phyloP scores from a whole-genome alignment of 2,113 vertebrate species.

The Regulus satrapa region DNA sequence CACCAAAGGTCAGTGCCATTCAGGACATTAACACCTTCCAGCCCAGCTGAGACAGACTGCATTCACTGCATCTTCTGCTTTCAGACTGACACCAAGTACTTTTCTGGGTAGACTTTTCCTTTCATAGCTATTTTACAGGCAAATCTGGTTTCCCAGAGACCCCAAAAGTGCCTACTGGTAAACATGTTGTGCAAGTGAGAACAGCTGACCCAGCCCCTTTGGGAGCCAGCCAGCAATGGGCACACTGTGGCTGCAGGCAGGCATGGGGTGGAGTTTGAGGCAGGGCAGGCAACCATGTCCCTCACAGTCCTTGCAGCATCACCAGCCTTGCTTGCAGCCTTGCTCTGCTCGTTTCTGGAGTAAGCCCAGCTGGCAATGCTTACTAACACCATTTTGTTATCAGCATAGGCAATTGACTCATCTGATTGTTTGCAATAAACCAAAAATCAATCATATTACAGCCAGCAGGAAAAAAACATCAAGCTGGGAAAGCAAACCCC shows the following conservation, averaged over 20 bases:
- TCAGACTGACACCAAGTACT: not conserved
- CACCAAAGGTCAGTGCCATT: not conserved
- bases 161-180: not conserved
- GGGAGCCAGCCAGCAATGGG: not conserved
- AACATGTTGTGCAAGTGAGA: constrained; percentile 24
- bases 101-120: not conserved
- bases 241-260: constrained; percentile 3
- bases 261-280: not conserved
- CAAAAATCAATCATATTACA: not conserved
- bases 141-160: not conserved
- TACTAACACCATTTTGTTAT: not conserved
- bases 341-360: not conserved
- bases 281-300: not conserved
- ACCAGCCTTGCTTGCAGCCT: not conserved
- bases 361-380: not conserved
- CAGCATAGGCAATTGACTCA: not conserved
- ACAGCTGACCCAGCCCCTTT: constrained; percentile 34
- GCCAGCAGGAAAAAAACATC: not conserved
- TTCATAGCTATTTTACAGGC: not conserved
- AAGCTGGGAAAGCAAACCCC: not conserved
- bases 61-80: not conserved
- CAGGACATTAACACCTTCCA: not conserved
- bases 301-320: not conserved
- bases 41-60: not conserved
- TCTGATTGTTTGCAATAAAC: not conserved